Evolutionary conservation across 2,113 vertebrate species (phyloP).

Genomic region (Gadus chalcogrammus): DNA sequence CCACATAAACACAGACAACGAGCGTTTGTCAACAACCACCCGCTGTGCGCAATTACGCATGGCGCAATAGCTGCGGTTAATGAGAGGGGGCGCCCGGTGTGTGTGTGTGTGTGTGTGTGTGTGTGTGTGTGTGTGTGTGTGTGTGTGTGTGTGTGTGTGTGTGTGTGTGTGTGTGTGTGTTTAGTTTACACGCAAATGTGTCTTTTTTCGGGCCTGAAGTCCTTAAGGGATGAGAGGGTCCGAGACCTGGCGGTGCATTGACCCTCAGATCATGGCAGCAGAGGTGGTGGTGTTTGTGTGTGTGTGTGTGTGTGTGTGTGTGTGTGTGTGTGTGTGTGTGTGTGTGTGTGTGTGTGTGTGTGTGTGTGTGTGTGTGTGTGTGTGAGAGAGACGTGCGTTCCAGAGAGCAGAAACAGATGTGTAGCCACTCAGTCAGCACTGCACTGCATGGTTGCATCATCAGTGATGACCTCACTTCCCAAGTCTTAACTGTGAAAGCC

Average conservation of each 20-base stretch:
- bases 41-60: slow-evolving; percentile 40
- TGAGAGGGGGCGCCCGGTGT: slow-evolving; percentile 7
- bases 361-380: no score
- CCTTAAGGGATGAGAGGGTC: slow-evolving; percentile 19
- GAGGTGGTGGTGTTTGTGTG: no score
- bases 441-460: slow-evolving; percentile 39
- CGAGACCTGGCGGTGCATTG: not conserved
- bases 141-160: slow-evolving; percentile 7
- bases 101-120: not conserved
- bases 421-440: no score
- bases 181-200: not conserved
- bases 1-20: no score
- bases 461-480: slow-evolving; percentile 2
- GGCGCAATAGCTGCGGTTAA: slow-evolving; percentile 9
- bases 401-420: slow-evolving; percentile 60
- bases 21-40: slow-evolving; percentile 21
- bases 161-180: not conserved
- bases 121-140: not conserved
- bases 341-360: no score
- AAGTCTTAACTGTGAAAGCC: not conserved
- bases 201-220: no score
- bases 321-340: no score
- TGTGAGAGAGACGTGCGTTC: slow-evolving; percentile 18
- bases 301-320: no score
- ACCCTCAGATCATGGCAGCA: not conserved